These are phyloP conservation scores for Sebastes matsubarae DNA, from an alignment of 2,797 vertebrate species.

Conservation along the genomic window DNA sequence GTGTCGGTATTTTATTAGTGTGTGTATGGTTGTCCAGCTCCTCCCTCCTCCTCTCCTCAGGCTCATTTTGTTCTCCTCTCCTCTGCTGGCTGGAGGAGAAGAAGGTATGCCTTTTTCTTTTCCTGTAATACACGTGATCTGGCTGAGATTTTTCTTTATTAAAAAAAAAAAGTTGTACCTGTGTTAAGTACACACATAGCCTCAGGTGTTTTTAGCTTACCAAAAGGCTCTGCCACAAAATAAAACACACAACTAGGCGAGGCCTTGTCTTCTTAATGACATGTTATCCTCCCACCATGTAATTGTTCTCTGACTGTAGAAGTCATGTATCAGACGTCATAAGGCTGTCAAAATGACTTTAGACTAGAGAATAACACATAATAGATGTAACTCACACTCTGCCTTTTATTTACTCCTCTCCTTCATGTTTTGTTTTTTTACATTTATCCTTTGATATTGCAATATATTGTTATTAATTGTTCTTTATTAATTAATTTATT, in stretches of 20 bases:
- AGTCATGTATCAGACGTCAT: neutral
- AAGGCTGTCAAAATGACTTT: neutral
- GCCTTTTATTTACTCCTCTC: too few relatives aligned
- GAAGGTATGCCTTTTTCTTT: neutral
- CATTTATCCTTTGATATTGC: too few relatives aligned
- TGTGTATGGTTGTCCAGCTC: constrained; percentile 10
- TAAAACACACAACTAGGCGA: neutral
- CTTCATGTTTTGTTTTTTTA: too few relatives aligned
- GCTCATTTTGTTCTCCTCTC: constrained; percentile 11
- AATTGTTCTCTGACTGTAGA: neutral
- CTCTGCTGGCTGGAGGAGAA: neutral
- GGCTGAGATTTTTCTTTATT: constrained; percentile 3
- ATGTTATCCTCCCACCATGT: neutral
- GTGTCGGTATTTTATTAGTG: constrained; percentile 16
- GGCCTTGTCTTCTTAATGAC: neutral
- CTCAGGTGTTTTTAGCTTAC: neutral
- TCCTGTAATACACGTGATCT: constrained; percentile 43
- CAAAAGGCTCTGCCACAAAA: neutral
- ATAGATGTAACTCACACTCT: too few relatives aligned
- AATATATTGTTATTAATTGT: too few relatives aligned
- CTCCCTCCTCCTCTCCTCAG: constrained; percentile 14
- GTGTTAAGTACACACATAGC: neutral
- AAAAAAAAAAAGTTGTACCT: neutral
- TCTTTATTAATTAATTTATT: too few relatives aligned
- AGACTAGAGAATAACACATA: too few relatives aligned